A percentile compares a stretch with the other conserved stretches of the same genome.
Conservation (phyloP, 2,113 vertebrate species). For the Clarias magur region DNA sequence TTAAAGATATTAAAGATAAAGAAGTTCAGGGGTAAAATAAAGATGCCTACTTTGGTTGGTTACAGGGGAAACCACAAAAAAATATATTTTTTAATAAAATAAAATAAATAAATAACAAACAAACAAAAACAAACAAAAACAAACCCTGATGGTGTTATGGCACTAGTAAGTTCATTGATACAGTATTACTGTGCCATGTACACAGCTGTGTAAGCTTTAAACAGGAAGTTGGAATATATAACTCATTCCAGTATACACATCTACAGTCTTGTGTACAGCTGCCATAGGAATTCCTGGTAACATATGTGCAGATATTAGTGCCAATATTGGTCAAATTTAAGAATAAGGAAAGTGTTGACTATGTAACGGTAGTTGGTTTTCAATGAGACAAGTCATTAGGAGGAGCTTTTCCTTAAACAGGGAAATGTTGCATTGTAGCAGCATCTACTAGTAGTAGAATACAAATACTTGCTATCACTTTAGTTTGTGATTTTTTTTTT, state of each 20-base stretch:
- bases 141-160: background rate
- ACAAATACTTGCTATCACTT: background rate
- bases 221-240: background rate
- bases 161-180: background rate
- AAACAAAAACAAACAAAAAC: too few relatives aligned
- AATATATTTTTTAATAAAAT: too few relatives aligned
- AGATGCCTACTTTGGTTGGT: background rate
- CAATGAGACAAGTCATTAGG: background rate
- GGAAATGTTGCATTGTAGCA: background rate
- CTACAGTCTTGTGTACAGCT: background rate
- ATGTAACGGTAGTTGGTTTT: background rate
- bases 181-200: background rate
- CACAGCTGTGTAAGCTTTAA: background rate
- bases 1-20: too few relatives aligned
- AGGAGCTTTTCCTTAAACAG: background rate
- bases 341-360: background rate
- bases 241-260: background rate
- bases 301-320: background rate
- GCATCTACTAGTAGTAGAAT: background rate
- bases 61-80: background rate
- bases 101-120: too few relatives aligned
- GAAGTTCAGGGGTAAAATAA: too few relatives aligned
- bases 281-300: background rate
- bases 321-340: background rate
- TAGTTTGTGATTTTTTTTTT: background rate